phyloP scores from a whole-genome alignment of 1,140 invertebrate genomes.

The Zaprionus africanus region DNA sequence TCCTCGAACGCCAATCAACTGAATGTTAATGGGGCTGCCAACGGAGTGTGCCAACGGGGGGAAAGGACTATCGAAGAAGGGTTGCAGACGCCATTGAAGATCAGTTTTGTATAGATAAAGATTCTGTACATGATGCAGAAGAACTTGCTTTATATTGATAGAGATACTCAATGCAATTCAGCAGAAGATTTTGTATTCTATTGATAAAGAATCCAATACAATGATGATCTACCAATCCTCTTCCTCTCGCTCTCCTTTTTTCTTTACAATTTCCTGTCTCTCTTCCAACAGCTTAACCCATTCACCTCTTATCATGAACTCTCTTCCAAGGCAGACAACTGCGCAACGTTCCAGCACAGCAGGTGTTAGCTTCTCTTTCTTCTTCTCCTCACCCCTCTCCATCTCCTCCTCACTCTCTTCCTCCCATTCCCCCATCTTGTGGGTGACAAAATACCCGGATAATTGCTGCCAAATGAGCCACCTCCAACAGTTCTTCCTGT shows the following conservation, averaged over 20 bases:
- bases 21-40: slow-evolving; percentile 33
- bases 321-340: slow-evolving; percentile 28
- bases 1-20: slow-evolving; percentile 35
- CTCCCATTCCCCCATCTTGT: neutral
- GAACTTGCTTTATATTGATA: too few relatives aligned
- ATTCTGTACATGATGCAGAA: too few relatives aligned
- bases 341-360: slow-evolving; percentile 55
- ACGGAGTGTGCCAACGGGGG: neutral
- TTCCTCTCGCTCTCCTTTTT: neutral
- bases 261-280: neutral
- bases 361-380: slow-evolving; percentile 39
- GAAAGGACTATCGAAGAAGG: neutral
- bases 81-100: neutral
- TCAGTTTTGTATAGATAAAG: too few relatives aligned
- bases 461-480: slow-evolving; percentile 64
- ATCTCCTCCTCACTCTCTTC: too few relatives aligned
- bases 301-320: neutral
- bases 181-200: too few relatives aligned
- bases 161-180: too few relatives aligned
- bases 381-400: neutral
- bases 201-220: too few relatives aligned
- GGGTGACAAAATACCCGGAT: slow-evolving; percentile 69
- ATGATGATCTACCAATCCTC: too few relatives aligned
- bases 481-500: slow-evolving; percentile 46
- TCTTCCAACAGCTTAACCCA: neutral